Conservation (phyloP, 2,113 vertebrate genomes). For the Haemorhous mexicanus region DNA sequence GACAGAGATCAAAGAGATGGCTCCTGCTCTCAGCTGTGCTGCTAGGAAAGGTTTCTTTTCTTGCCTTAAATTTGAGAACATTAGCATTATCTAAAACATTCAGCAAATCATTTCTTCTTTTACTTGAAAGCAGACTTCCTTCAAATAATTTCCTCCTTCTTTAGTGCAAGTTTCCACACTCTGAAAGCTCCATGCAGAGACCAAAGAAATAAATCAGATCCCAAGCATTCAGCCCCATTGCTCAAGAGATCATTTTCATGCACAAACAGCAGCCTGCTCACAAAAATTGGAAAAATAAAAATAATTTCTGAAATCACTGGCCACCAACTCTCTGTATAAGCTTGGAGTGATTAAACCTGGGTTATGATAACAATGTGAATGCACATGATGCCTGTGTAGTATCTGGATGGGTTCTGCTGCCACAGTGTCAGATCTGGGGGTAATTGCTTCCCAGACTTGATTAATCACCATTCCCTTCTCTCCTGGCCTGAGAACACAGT, state of each 20-base stretch:
- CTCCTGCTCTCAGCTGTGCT: neutral
- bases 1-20: constrained; percentile 29
- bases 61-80: constrained; percentile 43
- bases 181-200: neutral
- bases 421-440: neutral
- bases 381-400: neutral
- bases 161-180: neutral
- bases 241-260: neutral
- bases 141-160: constrained; percentile 13
- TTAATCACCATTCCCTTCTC: neutral
- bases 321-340: neutral
- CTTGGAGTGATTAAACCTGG: neutral
- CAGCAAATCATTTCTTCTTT: neutral
- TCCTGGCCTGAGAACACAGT: neutral
- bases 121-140: neutral
- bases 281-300: neutral
- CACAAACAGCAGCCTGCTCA: neutral
- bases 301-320: neutral
- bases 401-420: neutral
- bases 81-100: constrained; percentile 21
- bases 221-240: neutral
- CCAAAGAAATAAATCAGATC: constrained; percentile 1
- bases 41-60: constrained; percentile 1
- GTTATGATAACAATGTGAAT: neutral
- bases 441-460: neutral